These are phyloP conservation scores for Eutrigla gurnardus DNA, from an alignment of 2,797 vertebrate genomes.

Conservation along the genomic window DNA sequence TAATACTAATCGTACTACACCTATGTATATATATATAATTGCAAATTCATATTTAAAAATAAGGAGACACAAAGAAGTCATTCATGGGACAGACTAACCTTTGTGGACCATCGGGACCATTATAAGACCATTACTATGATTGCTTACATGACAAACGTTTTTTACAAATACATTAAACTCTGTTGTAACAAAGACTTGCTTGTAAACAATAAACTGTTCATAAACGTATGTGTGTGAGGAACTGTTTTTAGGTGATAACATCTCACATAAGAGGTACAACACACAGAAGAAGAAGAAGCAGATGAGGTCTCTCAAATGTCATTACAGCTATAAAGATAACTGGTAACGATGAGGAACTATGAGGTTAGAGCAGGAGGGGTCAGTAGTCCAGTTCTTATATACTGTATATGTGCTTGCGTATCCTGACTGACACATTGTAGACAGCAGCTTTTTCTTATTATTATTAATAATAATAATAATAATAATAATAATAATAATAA, in stretches of 20 bases:
- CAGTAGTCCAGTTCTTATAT: background rate
- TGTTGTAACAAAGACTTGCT: constrained; percentile 22
- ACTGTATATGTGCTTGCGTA: too few species aligned
- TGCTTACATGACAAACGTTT: constrained; percentile 7
- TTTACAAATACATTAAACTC: constrained; percentile 31
- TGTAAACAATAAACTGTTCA: constrained; percentile 58
- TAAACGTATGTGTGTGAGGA: constrained; percentile 1
- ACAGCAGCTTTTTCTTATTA: too few species aligned
- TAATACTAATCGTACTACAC: constrained; percentile 4
- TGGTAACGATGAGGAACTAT: constrained; percentile 30
- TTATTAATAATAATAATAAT: too few species aligned
- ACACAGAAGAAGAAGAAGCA: background rate
- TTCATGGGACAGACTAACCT: constrained; percentile 1
- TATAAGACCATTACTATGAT: background rate
- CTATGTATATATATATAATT: constrained; percentile 44
- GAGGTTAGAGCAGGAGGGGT: constrained; percentile 21
- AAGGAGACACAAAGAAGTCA: background rate
- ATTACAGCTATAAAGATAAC: constrained; percentile 30
- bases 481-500: too few species aligned
- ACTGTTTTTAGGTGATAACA: background rate
- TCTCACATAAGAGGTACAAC: constrained; percentile 1
- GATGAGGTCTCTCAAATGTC: constrained; percentile 14
- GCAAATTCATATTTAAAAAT: constrained; percentile 58
- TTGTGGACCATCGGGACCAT: background rate
- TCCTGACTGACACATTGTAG: too few species aligned